Percentiles rank a stretch among this genome's conserved stretches.
These are phyloP conservation scores for Ochropleura plecta DNA, from an alignment of 2,888 invertebrate species.

Conservation along the genomic window DNA sequence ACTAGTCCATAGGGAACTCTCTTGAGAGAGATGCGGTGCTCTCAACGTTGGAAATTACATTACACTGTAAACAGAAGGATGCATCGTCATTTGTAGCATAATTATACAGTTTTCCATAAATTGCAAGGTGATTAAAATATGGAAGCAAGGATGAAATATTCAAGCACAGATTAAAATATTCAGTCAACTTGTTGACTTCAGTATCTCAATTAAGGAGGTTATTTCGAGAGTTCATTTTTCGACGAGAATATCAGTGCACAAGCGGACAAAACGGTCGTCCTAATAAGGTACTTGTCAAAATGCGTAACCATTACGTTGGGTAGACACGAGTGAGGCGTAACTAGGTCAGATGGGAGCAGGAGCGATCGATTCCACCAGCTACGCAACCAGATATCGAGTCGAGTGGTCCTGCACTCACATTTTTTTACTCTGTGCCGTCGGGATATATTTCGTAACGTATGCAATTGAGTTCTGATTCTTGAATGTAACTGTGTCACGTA, in stretches of 20 bases:
- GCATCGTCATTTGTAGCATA: conserved; percentile 11
- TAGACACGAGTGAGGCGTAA: conserved; percentile 72
- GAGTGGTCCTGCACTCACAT: conserved; percentile 70
- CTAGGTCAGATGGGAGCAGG: conserved; percentile 78
- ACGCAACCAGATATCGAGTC: conserved; percentile 75
- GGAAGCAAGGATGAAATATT: not conserved
- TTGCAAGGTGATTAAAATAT: not conserved
- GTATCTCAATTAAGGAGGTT: conserved; percentile 26
- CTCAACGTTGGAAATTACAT: conserved; percentile 27
- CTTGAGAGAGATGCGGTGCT: not conserved
- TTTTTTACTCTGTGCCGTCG: conserved; percentile 39
- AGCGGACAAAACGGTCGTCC: conserved; percentile 43
- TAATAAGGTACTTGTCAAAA: conserved; percentile 70
- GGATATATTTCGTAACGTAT: conserved; percentile 45
- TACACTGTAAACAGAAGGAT: conserved; percentile 6
- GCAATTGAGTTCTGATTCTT: conserved; percentile 26
- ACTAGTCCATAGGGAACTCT: conserved; percentile 44
- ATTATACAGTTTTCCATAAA: conserved; percentile 17
- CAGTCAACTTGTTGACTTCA: conserved; percentile 41
- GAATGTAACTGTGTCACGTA: conserved; percentile 34
- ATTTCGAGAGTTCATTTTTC: conserved; percentile 35
- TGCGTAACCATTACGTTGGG: conserved; percentile 68
- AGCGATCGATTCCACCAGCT: conserved; percentile 78
- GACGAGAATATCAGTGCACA: conserved; percentile 32
- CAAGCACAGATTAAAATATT: conserved; percentile 21